These are phyloP conservation scores for Tortricodes alternella DNA, from an alignment of 2,888 invertebrate species.

Conservation along the genomic window DNA sequence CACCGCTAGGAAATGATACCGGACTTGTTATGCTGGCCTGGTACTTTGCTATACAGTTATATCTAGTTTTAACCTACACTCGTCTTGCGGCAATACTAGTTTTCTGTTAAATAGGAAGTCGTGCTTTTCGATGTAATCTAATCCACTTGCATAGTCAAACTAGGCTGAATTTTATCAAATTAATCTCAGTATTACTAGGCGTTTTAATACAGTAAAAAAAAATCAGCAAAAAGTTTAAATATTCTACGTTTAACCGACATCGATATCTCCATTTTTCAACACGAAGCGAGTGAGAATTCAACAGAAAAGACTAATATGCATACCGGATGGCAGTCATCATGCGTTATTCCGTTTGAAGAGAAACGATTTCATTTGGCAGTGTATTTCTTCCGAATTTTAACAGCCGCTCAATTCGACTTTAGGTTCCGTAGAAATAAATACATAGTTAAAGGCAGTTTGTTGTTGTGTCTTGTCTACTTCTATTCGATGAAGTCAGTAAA, in stretches of 20 bases:
- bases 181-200: no score
- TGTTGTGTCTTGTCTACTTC: no score
- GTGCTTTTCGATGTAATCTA: no score
- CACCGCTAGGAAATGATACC: constrained; percentile 44
- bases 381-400: constrained; percentile 10
- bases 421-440: constrained; percentile 3
- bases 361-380: constrained; percentile 55
- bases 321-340: constrained; percentile 44
- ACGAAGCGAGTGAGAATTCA: constrained; percentile 37
- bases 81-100: not conserved
- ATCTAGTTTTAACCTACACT: not conserved
- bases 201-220: not conserved
- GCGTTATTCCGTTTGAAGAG: constrained; percentile 52
- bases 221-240: not conserved
- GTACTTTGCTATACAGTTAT: constrained; percentile 34
- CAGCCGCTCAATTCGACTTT: not conserved
- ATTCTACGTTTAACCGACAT: constrained; percentile 28
- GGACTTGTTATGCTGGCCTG: constrained; percentile 44
- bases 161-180: no score
- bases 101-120: no score
- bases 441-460: not conserved
- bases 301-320: constrained; percentile 49
- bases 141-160: no score
- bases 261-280: constrained; percentile 33
- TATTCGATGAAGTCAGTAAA: no score